Percentiles rank a stretch among this genome's conserved stretches.
Conservation (phyloP, 2,797 vertebrate species). For the Ataeniobius toweri region DNA sequence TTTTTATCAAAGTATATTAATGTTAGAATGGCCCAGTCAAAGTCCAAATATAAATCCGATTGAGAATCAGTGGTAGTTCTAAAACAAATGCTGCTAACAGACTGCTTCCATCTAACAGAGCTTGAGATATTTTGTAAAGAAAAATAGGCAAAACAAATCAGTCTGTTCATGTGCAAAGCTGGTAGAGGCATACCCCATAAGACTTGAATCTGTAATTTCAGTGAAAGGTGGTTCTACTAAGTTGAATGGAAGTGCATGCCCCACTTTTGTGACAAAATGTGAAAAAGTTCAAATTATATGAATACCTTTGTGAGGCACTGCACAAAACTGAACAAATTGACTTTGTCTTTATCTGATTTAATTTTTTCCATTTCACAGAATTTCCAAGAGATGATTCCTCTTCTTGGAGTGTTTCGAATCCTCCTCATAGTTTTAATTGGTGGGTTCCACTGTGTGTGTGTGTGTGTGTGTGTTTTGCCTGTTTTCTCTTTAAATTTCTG, state of each 20-base stretch:
- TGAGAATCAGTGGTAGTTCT: no score
- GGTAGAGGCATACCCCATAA: no score
- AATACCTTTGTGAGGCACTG: neutral
- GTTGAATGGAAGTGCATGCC: neutral
- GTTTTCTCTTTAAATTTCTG: neutral
- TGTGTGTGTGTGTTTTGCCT: neutral
- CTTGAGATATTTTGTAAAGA: no score
- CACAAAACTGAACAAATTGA: neutral
- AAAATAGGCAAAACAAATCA: no score
- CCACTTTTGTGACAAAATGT: neutral
- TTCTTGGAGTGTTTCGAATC: slow-evolving; percentile 86
- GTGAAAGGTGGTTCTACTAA: neutral
- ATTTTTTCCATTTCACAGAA: slow-evolving; percentile 78
- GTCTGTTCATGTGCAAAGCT: no score
- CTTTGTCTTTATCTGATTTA: neutral
- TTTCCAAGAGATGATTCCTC: slow-evolving; percentile 89
- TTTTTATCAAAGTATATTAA: no score
- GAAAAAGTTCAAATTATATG: neutral
- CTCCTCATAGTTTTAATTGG: slow-evolving; percentile 80
- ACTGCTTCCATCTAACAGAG: no score
- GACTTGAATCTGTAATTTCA: neutral
- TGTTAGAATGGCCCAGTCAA: no score
- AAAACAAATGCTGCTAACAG: no score
- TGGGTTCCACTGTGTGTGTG: slow-evolving; percentile 55
- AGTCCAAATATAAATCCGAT: no score